Evolutionary conservation across 2,113 vertebrate genomes (phyloP).

Genomic region (Lasiurus borealis): DNA sequence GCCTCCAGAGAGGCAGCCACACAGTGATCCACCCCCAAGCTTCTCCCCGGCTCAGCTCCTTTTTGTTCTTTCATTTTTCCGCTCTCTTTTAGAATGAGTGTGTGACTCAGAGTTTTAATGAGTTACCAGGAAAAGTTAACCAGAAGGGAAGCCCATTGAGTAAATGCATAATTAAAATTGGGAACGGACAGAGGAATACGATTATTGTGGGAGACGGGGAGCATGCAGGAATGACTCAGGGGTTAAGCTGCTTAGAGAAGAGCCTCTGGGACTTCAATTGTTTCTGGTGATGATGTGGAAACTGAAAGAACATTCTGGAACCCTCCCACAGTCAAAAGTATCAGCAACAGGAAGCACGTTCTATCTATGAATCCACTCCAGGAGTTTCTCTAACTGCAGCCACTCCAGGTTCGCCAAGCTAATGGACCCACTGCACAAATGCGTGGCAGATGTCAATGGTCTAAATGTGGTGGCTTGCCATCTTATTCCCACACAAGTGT

Average conservation of each 20-base stretch:
- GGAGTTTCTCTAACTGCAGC: neutral
- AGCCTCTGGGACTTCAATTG: neutral
- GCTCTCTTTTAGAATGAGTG: slow-evolving; percentile 80
- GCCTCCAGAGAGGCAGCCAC: slow-evolving; percentile 77
- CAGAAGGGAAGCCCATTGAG: slow-evolving; percentile 82
- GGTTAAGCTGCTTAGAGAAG: neutral
- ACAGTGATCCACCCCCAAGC: slow-evolving; percentile 74
- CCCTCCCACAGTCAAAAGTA: neutral
- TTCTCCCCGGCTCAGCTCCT: slow-evolving; percentile 78
- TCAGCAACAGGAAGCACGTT: neutral
- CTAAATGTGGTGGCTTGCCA: neutral
- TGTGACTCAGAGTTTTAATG: slow-evolving; percentile 83
- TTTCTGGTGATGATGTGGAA: slow-evolving; percentile 52
- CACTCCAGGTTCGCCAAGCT: neutral
- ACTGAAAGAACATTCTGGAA: slow-evolving; percentile 47
- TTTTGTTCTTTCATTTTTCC: slow-evolving; percentile 71
- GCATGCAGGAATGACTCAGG: slow-evolving; percentile 11
- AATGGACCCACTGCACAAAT: neutral
- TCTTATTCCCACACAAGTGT: neutral
- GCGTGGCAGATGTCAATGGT: neutral
- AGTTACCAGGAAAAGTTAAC: slow-evolving; percentile 84
- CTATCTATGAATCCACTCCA: neutral
- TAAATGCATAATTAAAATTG: slow-evolving; percentile 82
- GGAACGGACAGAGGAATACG: slow-evolving; percentile 78
- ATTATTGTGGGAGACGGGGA: slow-evolving; percentile 40